A percentile compares a stretch with the other conserved stretches of the same genome.
These are phyloP conservation scores for Endotricha flammealis DNA, from an alignment of 2,888 invertebrate species.

Conservation along the genomic window DNA sequence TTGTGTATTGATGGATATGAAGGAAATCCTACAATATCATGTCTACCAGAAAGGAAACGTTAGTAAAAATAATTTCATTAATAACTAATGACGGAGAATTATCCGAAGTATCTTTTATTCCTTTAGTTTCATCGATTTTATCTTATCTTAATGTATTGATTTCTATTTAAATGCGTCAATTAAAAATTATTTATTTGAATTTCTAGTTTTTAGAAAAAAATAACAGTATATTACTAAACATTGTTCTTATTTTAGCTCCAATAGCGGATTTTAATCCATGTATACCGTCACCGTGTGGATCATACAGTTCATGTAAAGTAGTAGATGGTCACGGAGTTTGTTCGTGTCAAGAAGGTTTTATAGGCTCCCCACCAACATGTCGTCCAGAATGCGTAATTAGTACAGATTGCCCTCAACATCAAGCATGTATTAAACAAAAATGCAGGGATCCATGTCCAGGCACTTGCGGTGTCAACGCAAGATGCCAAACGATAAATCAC, in stretches of 20 bases:
- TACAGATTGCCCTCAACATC: conserved; percentile 85
- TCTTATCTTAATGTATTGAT: too few relatives aligned
- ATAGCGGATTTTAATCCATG: conserved; percentile 80
- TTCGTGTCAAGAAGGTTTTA: conserved; percentile 85
- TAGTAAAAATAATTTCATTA: conserved; percentile 35
- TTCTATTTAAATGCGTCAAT: too few relatives aligned
- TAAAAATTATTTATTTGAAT: too few relatives aligned
- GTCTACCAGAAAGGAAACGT: conserved; percentile 66
- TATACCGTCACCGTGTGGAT: conserved; percentile 86
- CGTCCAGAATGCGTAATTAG: conserved; percentile 87
- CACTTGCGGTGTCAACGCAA: conserved; percentile 85
- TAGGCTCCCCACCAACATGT: conserved; percentile 87
- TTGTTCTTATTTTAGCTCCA: conserved; percentile 52
- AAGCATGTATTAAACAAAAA: conserved; percentile 84
- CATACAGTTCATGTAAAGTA: conserved; percentile 86
- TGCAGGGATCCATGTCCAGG: conserved; percentile 88
- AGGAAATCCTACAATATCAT: conserved; percentile 84
- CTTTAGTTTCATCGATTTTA: too few relatives aligned
- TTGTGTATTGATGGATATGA: conserved; percentile 86
- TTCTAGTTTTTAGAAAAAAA: too few relatives aligned
- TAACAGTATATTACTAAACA: too few relatives aligned
- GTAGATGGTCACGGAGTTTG: conserved; percentile 86
- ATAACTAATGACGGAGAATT: too few relatives aligned
- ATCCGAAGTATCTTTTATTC: too few relatives aligned
- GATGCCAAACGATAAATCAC: conserved; percentile 86